Evolutionary conservation across 1,140 invertebrate genomes (phyloP).

Genomic region (Atta colombica): DNA sequence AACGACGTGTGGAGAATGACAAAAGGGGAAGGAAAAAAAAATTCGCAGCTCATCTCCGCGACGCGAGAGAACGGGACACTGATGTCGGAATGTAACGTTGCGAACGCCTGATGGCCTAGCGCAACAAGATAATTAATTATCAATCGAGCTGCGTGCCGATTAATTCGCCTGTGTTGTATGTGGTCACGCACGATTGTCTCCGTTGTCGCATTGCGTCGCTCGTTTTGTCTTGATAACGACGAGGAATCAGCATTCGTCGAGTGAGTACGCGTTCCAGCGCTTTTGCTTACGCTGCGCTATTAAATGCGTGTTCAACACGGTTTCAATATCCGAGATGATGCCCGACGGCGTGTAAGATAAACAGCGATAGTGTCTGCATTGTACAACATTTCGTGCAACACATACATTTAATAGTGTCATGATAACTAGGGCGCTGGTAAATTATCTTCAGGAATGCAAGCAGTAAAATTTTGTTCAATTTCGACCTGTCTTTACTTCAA

Average conservation of each 20-base stretch:
- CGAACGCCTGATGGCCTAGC: constrained; percentile 36
- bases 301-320: constrained; percentile 51
- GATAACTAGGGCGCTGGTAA: not conserved
- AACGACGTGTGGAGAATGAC: not conserved
- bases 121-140: constrained; percentile 82
- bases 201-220: constrained; percentile 23
- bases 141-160: constrained; percentile 75
- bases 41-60: constrained; percentile 50
- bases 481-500: not conserved
- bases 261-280: constrained; percentile 28
- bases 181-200: constrained; percentile 43
- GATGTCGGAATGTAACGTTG: constrained; percentile 43
- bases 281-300: constrained; percentile 35
- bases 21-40: not conserved
- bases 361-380: constrained; percentile 25
- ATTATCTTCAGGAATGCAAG: not conserved
- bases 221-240: constrained; percentile 44
- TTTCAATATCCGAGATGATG: constrained; percentile 58
- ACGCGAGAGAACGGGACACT: constrained; percentile 57
- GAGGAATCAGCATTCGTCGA: constrained; percentile 60
- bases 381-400: constrained; percentile 35
- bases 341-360: constrained; percentile 38
- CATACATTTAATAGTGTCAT: not conserved
- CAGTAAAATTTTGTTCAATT: not conserved
- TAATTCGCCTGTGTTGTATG: constrained; percentile 27